phyloP scores from a whole-genome alignment of 2,113 vertebrate genomes.

The Syngnathus scovelli region DNA sequence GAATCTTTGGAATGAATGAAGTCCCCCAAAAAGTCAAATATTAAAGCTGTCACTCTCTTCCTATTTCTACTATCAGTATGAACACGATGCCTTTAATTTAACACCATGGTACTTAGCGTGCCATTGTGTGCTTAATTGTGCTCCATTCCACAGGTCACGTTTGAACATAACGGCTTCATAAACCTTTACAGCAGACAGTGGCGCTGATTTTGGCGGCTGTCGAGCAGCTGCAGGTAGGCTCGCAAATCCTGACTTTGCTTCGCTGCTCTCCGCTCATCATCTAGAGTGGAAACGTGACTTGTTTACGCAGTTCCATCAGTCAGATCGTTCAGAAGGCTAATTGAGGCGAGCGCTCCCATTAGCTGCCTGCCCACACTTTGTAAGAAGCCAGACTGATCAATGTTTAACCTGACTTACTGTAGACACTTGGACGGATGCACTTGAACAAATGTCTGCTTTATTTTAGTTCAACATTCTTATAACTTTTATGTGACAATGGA shows the following conservation, averaged over 20 bases:
- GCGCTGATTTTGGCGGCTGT: conserved; percentile 4
- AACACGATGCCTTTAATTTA: conserved; percentile 23
- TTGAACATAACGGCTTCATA: conserved; percentile 29
- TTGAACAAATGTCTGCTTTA: neutral
- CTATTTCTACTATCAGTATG: neutral
- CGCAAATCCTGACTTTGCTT: neutral
- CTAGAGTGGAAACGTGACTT: conserved; percentile 48
- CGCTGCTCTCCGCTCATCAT: conserved; percentile 1
- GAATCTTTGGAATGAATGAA: neutral
- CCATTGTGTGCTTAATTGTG: conserved; percentile 22
- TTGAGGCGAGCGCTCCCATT: conserved; percentile 59
- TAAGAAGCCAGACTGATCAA: conserved; percentile 53
- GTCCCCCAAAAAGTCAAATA: conserved; percentile 9
- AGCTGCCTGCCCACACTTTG: conserved; percentile 59
- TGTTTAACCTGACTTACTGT: conserved; percentile 27
- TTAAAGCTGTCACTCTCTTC: neutral
- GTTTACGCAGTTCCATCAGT: conserved; percentile 64
- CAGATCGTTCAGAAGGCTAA: conserved; percentile 64
- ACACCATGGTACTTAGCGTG: conserved; percentile 4
- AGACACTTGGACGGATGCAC: neutral
- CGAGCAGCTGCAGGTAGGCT: conserved; percentile 13
- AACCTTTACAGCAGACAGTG: conserved; percentile 21
- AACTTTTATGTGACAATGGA: no score
- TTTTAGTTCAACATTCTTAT: neutral
- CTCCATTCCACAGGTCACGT: conserved; percentile 25